These are phyloP conservation scores for Trachelus iudaicus DNA, from an alignment of 2,888 invertebrate genomes.

Conservation along the genomic window DNA sequence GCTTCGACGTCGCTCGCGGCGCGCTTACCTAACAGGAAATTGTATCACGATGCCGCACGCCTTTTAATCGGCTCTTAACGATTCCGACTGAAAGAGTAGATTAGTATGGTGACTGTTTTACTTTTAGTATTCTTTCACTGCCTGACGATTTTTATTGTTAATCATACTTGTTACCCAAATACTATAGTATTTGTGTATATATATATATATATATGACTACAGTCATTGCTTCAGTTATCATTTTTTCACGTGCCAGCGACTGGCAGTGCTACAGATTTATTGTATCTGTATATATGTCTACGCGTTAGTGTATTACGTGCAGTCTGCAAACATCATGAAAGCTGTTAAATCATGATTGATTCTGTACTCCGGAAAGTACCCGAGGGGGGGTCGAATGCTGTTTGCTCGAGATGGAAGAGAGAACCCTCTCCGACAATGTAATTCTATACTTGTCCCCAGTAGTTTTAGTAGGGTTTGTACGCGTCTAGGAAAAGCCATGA, in stretches of 20 bases:
- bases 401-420: conserved; percentile 37
- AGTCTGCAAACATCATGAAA: conserved; percentile 25
- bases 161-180: neutral
- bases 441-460: conserved; percentile 30
- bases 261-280: neutral
- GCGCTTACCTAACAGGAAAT: conserved; percentile 24
- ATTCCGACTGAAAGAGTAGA: neutral
- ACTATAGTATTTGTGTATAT: neutral
- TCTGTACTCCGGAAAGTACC: conserved; percentile 19
- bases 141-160: neutral
- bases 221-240: neutral
- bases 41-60: conserved; percentile 19
- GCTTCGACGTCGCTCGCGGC: conserved; percentile 22
- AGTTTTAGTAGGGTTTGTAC: neutral
- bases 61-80: conserved; percentile 11
- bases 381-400: conserved; percentile 23
- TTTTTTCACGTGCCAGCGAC: neutral
- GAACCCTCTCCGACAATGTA: conserved; percentile 29
- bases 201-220: too few relatives aligned
- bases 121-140: neutral
- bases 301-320: conserved; percentile 48
- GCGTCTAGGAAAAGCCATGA: neutral
- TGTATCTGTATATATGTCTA: conserved; percentile 60
- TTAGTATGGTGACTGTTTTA: neutral
- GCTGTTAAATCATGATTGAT: conserved; percentile 32